Evolutionary conservation across 1,140 invertebrate genomes (phyloP).

Genomic region (Drosophila takahashii): DNA sequence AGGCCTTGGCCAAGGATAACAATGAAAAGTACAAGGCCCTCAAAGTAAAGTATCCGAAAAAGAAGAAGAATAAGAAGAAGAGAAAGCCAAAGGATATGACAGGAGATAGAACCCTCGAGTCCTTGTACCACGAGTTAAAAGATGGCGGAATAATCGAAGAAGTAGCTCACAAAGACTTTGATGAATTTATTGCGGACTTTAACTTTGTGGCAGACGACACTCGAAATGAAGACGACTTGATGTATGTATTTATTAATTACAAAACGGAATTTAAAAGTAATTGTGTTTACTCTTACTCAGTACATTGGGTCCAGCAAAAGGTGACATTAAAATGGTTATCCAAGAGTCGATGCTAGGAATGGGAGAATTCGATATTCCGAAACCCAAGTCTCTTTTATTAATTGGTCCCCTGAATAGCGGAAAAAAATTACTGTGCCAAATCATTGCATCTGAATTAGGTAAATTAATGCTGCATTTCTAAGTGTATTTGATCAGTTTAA

Average conservation of each 20-base stretch:
- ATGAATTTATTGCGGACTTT: conserved; percentile 90
- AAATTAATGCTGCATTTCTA: not conserved
- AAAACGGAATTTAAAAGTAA: not conserved
- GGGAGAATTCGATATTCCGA: conserved; percentile 88
- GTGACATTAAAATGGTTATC: conserved; percentile 87
- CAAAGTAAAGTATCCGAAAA: conserved; percentile 73
- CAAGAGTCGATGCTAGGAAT: conserved; percentile 83
- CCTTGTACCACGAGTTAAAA: conserved; percentile 92
- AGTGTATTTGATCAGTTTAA: not conserved
- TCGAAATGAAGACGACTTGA: conserved; percentile 74
- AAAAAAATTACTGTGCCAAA: conserved; percentile 91
- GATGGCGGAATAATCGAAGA: conserved; percentile 90
- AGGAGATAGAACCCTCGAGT: conserved; percentile 90
- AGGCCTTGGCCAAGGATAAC: conserved; percentile 85
- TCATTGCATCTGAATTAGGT: conserved; percentile 91
- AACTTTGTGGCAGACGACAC: conserved; percentile 87
- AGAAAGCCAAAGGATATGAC: conserved; percentile 90
- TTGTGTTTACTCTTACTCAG: conserved; percentile 52
- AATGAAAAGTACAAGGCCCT: conserved; percentile 75
- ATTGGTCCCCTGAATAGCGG: conserved; percentile 91
- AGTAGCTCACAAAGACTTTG: conserved; percentile 87
- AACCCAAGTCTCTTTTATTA: conserved; percentile 91
- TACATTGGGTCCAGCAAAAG: conserved; percentile 86
- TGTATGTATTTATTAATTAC: conserved; percentile 48
- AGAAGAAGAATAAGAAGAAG: conserved; percentile 87